Evolutionary conservation across 2,797 vertebrate species (phyloP).

Genomic region (Tinamus major): DNA sequence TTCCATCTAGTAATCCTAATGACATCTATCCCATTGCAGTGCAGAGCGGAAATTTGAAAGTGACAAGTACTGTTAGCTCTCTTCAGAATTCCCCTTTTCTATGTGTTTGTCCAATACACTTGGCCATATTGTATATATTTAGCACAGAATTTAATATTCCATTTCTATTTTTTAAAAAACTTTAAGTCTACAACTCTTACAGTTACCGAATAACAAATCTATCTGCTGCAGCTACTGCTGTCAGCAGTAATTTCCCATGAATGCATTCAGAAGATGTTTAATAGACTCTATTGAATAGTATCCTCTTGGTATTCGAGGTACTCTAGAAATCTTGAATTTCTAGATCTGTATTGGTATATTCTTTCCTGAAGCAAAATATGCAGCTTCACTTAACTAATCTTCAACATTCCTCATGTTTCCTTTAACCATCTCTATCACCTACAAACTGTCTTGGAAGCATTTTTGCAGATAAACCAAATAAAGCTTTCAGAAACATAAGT

Average conservation of each 20-base stretch:
- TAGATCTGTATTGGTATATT: background rate
- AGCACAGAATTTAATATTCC: background rate
- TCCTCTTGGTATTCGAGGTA: background rate
- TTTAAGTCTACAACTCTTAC: background rate
- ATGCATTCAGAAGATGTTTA: background rate
- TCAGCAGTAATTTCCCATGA: background rate
- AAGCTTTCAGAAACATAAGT: constrained; percentile 5
- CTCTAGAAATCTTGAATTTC: background rate
- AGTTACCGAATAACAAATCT: background rate
- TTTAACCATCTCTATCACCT: background rate
- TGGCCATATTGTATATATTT: background rate
- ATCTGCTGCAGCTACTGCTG: background rate
- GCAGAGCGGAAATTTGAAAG: background rate
- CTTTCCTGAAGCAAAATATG: background rate
- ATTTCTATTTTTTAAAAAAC: background rate
- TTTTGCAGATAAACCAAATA: constrained; percentile 32
- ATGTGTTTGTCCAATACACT: background rate
- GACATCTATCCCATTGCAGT: background rate
- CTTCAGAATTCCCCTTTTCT: background rate
- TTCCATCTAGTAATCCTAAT: background rate
- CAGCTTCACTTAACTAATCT: background rate
- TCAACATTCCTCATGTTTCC: background rate
- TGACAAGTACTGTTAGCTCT: background rate
- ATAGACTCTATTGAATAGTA: background rate
- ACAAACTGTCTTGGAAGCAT: background rate